Percentiles rank a stretch among this genome's conserved stretches.
phyloP scores from a whole-genome alignment of 2,797 vertebrate genomes.

The Yasuhikotakia modesta region DNA sequence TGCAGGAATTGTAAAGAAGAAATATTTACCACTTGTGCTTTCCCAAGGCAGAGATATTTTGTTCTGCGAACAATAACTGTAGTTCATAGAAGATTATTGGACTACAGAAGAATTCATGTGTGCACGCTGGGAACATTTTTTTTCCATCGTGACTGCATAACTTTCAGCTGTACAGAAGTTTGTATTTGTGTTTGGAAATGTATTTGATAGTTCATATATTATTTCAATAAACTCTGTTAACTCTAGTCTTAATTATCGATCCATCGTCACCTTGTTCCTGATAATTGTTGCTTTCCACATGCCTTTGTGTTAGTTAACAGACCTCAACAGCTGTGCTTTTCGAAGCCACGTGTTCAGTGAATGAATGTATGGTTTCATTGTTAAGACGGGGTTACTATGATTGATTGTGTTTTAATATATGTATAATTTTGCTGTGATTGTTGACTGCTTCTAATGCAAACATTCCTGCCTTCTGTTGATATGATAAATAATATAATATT shows the following conservation, averaged over 20 bases:
- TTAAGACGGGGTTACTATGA: neutral
- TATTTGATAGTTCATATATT: constrained; percentile 7
- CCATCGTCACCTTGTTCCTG: neutral
- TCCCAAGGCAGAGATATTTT: constrained; percentile 15
- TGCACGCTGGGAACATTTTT: neutral
- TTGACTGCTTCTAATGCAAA: constrained; percentile 52
- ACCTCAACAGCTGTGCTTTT: constrained; percentile 1
- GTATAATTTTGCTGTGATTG: constrained; percentile 32
- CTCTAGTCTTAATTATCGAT: constrained; percentile 7
- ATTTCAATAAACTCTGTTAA: neutral
- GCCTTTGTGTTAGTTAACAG: neutral
- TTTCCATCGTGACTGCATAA: neutral
- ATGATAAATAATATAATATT: neutral
- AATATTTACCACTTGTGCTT: neutral
- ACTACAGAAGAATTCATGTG: constrained; percentile 10
- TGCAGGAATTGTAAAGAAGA: constrained; percentile 26
- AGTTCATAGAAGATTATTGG: constrained; percentile 9
- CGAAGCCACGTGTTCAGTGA: constrained; percentile 1
- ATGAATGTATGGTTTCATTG: constrained; percentile 8
- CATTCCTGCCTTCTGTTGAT: constrained; percentile 60
- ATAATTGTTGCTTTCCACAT: neutral
- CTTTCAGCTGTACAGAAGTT: neutral
- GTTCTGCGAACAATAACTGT: constrained; percentile 24
- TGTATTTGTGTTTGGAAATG: neutral
- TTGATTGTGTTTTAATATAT: no score